phyloP scores from a whole-genome alignment of 2,888 invertebrate species.

The Physocephala rufipes region DNA sequence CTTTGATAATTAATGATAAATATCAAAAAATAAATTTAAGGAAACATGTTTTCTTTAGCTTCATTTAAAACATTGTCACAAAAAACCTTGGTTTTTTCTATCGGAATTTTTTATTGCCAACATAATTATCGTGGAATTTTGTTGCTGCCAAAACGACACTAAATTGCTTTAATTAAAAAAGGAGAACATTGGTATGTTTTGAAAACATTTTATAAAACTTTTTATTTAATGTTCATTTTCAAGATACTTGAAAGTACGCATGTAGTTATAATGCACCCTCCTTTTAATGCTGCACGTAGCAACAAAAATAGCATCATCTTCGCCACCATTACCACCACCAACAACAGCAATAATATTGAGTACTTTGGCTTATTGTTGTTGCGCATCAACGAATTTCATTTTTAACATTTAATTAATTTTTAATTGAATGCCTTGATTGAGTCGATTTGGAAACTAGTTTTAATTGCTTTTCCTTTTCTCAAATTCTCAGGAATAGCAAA shows the following conservation, averaged over 20 bases:
- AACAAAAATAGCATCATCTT: neutral
- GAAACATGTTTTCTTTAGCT: too few relatives aligned
- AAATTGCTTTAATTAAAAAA: neutral
- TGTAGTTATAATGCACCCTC: neutral
- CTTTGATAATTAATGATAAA: too few relatives aligned
- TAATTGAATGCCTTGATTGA: constrained; percentile 15
- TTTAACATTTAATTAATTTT: constrained; percentile 16
- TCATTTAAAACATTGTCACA: too few relatives aligned
- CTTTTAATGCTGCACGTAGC: neutral
- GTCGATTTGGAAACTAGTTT: constrained; percentile 2
- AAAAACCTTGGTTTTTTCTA: too few relatives aligned
- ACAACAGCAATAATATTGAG: neutral
- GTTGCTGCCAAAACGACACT: neutral
- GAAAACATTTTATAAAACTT: neutral
- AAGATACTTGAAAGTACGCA: constrained; percentile 4
- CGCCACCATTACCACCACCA: neutral
- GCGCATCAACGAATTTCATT: constrained; percentile 11
- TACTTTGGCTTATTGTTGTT: neutral
- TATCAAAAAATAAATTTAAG: too few relatives aligned
- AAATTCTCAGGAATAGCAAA: neutral
- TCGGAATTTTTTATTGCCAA: too few relatives aligned
- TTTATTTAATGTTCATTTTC: neutral
- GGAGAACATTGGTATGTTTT: neutral
- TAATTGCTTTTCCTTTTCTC: neutral
- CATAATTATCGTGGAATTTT: too few relatives aligned